Evolutionary conservation across 2,797 vertebrate species (phyloP).

Genomic region (Protosalanx chinensis): DNA sequence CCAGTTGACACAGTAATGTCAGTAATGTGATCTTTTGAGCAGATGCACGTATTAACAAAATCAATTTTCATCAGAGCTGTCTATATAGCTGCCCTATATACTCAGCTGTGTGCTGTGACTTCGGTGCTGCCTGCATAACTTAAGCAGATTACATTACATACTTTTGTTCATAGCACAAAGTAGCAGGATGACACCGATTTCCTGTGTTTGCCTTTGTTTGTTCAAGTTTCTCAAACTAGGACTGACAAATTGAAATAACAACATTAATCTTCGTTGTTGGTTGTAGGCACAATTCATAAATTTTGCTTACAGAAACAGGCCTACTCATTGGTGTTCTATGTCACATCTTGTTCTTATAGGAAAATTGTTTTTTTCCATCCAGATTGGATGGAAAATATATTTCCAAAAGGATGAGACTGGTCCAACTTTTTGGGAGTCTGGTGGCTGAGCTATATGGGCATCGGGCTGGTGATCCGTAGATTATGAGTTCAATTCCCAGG

Average conservation of each 20-base stretch:
- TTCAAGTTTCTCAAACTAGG: conserved; percentile 6
- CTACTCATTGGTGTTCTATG: not conserved
- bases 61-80: conserved; percentile 44
- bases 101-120: conserved; percentile 43
- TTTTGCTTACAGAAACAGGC: not conserved
- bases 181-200: conserved; percentile 4
- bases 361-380: not conserved
- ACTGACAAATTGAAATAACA: not conserved
- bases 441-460: no score
- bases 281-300: not conserved
- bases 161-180: conserved; percentile 19
- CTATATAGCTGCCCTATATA: not conserved
- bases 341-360: no score
- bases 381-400: not conserved
- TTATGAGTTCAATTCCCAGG: no score
- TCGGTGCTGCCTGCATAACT: conserved; percentile 35
- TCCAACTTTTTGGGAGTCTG: no score
- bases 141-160: conserved; percentile 55
- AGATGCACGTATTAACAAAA: conserved; percentile 54
- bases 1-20: conserved; percentile 31
- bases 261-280: not conserved
- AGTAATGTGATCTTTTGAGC: conserved; percentile 51
- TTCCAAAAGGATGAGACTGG: not conserved
- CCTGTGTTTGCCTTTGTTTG: conserved; percentile 39
- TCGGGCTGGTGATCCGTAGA: no score